Percentiles rank a stretch among this genome's conserved stretches.
These are phyloP conservation scores for Parthenolecanium corni DNA, from an alignment of 2,888 invertebrate genomes.

Conservation along the genomic window DNA sequence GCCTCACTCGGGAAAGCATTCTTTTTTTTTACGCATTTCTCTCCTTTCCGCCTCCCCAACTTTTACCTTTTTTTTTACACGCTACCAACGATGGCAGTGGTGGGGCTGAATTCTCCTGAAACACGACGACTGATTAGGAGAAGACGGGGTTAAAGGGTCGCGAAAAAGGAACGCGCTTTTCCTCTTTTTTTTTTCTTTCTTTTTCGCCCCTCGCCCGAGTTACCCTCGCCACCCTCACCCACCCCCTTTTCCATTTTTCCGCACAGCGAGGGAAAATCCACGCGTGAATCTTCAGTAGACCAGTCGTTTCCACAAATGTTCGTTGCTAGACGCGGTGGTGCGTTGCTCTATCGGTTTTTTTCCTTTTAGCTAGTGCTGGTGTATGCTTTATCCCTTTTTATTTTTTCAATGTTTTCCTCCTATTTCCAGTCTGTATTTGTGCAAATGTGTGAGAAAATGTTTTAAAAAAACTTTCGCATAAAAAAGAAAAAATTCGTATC, in stretches of 20 bases:
- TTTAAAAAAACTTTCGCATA: too few relatives aligned
- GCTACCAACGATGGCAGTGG: background rate
- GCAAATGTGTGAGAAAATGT: too few relatives aligned
- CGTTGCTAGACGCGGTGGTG: conserved; percentile 6
- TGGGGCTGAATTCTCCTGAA: conserved; percentile 20
- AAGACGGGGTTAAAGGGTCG: conserved; percentile 17
- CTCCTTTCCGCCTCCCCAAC: too few relatives aligned
- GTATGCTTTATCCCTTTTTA: too few relatives aligned
- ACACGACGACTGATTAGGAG: conserved; percentile 7
- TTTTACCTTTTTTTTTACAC: too few relatives aligned
- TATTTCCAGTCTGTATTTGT: too few relatives aligned
- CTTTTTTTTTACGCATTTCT: conserved; percentile 18
- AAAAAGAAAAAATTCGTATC: too few relatives aligned
- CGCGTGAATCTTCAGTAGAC: conserved; percentile 24
- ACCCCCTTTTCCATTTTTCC: background rate
- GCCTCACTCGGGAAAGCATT: conserved; percentile 22
- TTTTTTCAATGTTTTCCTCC: too few relatives aligned
- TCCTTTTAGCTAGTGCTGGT: too few relatives aligned
- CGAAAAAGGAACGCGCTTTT: conserved; percentile 18
- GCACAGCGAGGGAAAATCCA: conserved; percentile 12
- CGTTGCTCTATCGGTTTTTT: background rate
- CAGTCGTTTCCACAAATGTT: conserved; percentile 17
- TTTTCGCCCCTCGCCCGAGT: too few relatives aligned
- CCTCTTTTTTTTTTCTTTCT: background rate
- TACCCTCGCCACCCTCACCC: background rate